A percentile compares a stretch with the other conserved stretches of the same genome.
phyloP scores from a whole-genome alignment of 1,140 invertebrate genomes.

The Anastatus disparis region DNA sequence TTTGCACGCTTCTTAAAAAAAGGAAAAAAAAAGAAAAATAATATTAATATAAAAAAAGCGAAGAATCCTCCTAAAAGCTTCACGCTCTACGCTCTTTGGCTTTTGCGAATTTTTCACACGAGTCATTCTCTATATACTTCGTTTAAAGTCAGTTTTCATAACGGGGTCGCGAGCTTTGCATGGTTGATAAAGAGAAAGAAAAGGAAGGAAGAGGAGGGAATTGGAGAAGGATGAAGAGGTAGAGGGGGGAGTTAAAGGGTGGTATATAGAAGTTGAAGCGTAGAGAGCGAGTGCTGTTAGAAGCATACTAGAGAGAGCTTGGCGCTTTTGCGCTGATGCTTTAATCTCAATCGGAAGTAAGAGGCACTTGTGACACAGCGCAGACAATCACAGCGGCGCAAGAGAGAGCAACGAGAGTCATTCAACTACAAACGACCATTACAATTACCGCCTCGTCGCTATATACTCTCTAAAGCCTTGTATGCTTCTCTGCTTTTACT shows the following conservation, averaged over 20 bases:
- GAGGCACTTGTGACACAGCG: slow-evolving; percentile 51
- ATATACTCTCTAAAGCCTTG: too few relatives aligned
- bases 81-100: too few relatives aligned
- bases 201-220: neutral
- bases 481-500: too few relatives aligned
- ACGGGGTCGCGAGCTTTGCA: neutral
- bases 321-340: slow-evolving; percentile 28
- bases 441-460: slow-evolving; percentile 57
- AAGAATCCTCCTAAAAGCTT: too few relatives aligned
- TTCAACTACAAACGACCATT: slow-evolving; percentile 64
- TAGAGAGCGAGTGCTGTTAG: neutral
- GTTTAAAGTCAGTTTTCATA: too few relatives aligned
- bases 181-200: neutral
- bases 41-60: too few relatives aligned
- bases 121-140: too few relatives aligned
- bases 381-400: slow-evolving; percentile 51
- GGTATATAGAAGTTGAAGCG: neutral
- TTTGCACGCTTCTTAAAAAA: too few relatives aligned
- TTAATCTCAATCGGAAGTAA: slow-evolving; percentile 52
- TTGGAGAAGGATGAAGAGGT: neutral
- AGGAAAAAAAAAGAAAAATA: too few relatives aligned
- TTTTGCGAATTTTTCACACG: too few relatives aligned
- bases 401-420: slow-evolving; percentile 52
- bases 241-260: neutral
- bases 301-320: slow-evolving; percentile 8